Conservation (phyloP, 2,797 vertebrate genomes). For the Xenentodon cancila region DNA sequence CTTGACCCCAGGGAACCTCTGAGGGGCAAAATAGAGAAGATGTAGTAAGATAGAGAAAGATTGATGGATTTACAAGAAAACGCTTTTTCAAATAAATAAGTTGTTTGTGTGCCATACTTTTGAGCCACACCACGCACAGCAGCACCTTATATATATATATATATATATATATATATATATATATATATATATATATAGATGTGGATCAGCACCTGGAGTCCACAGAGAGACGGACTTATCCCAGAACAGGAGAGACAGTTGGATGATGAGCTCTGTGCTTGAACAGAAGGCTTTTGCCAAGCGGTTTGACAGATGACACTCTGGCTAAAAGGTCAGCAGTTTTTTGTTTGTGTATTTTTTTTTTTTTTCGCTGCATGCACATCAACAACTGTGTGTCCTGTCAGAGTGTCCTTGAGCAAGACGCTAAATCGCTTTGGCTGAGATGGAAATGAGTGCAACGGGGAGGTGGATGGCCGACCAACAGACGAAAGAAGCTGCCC, state of each 20-base stretch:
- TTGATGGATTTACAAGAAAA: neutral
- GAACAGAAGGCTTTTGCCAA: constrained; percentile 33
- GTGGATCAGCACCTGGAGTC: constrained; percentile 6
- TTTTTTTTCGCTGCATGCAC: constrained; percentile 4
- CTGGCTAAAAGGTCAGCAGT: constrained; percentile 45
- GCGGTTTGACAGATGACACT: constrained; percentile 31
- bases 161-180: no score
- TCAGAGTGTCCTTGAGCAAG: constrained; percentile 60
- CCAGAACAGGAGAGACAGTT: constrained; percentile 11
- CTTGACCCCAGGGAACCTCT: constrained; percentile 46
- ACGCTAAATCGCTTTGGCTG: constrained; percentile 24
- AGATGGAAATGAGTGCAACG: constrained; percentile 4
- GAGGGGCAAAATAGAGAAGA: constrained; percentile 10
- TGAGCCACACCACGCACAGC: neutral
- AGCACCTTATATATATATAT: neutral
- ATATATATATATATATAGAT: no score
- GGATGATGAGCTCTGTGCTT: constrained; percentile 21
- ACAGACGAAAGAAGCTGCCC: constrained; percentile 40
- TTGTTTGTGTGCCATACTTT: no score
- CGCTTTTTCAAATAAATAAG: neutral
- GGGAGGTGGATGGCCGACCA: constrained; percentile 23
- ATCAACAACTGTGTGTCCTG: constrained; percentile 34
- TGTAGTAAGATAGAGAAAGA: constrained; percentile 14
- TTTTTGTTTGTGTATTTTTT: constrained; percentile 1
- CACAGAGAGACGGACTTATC: neutral